Evolutionary conservation across 2,113 vertebrate species (phyloP).

Genomic region (Callospermophilus lateralis): DNA sequence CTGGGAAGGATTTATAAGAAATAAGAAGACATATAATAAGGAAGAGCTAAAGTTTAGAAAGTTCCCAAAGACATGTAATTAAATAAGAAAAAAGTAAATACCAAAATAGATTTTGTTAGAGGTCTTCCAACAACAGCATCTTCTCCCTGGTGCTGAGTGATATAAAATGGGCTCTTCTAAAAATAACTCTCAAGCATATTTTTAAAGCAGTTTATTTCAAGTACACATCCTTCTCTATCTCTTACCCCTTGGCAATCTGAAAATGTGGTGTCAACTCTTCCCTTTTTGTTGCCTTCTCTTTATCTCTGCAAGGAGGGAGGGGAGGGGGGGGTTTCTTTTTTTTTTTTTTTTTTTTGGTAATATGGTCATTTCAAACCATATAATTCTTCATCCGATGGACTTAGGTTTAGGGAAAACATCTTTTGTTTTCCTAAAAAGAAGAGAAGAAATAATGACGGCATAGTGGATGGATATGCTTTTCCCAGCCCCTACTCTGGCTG

Average conservation of each 20-base stretch:
- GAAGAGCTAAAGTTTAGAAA: constrained; percentile 25
- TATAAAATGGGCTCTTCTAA: background rate
- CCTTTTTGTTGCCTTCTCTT: background rate
- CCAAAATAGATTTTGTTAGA: constrained; percentile 5
- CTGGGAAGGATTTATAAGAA: background rate
- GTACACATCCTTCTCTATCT: background rate
- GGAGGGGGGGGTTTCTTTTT: background rate
- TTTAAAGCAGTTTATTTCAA: constrained; percentile 25
- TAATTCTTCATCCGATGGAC: constrained; percentile 1
- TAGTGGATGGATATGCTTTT: constrained; percentile 50
- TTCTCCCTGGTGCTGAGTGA: constrained; percentile 5
- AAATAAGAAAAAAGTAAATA: constrained; percentile 52
- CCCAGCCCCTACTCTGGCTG: no score
- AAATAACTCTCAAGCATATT: constrained; percentile 1
- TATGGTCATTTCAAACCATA: background rate
- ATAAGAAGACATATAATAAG: constrained; percentile 1
- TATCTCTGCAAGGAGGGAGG: background rate
- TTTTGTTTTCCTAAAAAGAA: constrained; percentile 55
- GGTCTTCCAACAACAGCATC: background rate
- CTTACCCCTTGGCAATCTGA: background rate
- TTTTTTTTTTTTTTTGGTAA: background rate
- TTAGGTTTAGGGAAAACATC: constrained; percentile 4
- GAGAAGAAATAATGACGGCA: constrained; percentile 53
- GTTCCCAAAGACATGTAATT: background rate
- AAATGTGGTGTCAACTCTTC: background rate